Evolutionary conservation across 2,888 invertebrate species (phyloP).

Genomic region (Aphodius sticticus): DNA sequence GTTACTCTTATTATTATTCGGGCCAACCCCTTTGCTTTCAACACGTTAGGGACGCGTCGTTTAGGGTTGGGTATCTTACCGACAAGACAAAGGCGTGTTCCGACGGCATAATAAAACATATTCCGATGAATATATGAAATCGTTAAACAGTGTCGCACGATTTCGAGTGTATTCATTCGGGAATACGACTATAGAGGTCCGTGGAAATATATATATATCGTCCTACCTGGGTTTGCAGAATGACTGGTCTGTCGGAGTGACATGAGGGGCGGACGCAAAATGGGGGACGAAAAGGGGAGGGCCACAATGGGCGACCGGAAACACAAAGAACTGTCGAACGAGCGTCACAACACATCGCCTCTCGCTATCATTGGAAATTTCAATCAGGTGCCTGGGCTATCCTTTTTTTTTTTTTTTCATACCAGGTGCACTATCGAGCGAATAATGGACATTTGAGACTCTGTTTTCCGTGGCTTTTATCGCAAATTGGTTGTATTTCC

Average conservation of each 20-base stretch:
- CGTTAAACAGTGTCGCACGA: not conserved
- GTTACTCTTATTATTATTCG: not conserved
- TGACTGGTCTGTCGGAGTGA: not conserved
- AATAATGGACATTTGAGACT: not conserved
- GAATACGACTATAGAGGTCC: too few species aligned
- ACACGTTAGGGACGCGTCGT: not conserved
- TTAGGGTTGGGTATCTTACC: not conserved
- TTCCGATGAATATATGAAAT: not conserved
- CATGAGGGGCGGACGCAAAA: conserved; percentile 34
- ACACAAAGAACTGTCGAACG: conserved; percentile 47
- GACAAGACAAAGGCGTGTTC: not conserved
- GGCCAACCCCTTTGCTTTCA: not conserved
- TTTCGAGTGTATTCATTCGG: not conserved
- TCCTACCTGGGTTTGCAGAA: not conserved
- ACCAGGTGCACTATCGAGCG: not conserved
- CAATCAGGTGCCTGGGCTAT: conserved; percentile 45
- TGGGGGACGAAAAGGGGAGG: conserved; percentile 33
- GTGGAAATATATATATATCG: too few species aligned
- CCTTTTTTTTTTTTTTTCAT: not conserved
- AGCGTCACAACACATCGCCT: conserved; percentile 48
- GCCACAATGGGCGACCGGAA: conserved; percentile 43
- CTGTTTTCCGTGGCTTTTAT: not conserved
- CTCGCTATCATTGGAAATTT: conserved; percentile 41
- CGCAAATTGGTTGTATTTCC: not conserved
- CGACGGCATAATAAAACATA: not conserved